phyloP scores from a whole-genome alignment of 2,888 invertebrate species.

The Muschampia plurimacula region DNA sequence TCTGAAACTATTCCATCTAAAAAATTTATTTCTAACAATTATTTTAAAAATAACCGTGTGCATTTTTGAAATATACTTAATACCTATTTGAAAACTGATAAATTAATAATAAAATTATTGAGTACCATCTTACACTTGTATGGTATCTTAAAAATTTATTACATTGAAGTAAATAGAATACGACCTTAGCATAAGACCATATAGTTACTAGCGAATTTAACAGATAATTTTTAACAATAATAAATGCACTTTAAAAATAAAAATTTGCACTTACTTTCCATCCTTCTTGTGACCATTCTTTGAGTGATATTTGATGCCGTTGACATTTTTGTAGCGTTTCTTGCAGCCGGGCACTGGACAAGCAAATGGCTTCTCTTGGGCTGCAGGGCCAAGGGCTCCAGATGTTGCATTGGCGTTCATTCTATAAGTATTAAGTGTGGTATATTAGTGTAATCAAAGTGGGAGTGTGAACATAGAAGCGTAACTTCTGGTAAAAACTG shows the following conservation, averaged over 20 bases:
- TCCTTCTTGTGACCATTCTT: conserved; percentile 95
- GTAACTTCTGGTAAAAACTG: too few relatives aligned
- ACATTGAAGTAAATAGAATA: background rate
- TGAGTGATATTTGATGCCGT: conserved; percentile 95
- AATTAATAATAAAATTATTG: too few relatives aligned
- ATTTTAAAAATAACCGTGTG: too few relatives aligned
- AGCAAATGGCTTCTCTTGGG: conserved; percentile 91
- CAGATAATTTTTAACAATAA: background rate
- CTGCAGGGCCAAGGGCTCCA: conserved; percentile 71
- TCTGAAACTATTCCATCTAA: too few relatives aligned
- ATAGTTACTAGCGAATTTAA: background rate
- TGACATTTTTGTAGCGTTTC: conserved; percentile 95
- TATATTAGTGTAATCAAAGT: background rate
- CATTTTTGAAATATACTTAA: too few relatives aligned
- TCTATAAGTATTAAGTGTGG: conserved; percentile 49
- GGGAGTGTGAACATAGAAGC: background rate
- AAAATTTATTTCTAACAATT: too few relatives aligned
- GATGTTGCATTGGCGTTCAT: conserved; percentile 70
- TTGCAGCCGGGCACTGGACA: conserved; percentile 95
- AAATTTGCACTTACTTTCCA: conserved; percentile 87
- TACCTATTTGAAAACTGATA: too few relatives aligned
- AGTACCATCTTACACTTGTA: too few relatives aligned
- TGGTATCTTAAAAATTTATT: too few relatives aligned
- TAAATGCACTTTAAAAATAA: background rate
- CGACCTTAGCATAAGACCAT: background rate